These are phyloP conservation scores for Trachymyrmex cornetzi DNA, from an alignment of 1,140 invertebrate genomes.

Conservation along the genomic window DNA sequence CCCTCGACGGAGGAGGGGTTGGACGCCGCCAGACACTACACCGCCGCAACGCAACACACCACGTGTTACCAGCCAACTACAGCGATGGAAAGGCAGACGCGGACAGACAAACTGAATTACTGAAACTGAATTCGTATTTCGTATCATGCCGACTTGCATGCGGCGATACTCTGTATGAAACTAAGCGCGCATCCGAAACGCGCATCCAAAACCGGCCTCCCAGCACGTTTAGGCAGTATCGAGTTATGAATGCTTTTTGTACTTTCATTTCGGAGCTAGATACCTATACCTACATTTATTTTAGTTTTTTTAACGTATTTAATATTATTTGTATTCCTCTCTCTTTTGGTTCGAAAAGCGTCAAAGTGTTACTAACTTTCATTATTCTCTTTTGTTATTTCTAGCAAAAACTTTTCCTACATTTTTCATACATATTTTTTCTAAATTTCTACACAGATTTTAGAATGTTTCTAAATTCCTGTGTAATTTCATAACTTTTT, in stretches of 20 bases:
- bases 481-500: no score
- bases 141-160: conserved; percentile 61
- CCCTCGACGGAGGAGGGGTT: background rate
- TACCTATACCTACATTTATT: background rate
- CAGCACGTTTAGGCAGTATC: background rate
- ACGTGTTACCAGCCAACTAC: background rate
- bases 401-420: no score
- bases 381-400: no score
- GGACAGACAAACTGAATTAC: conserved; percentile 5
- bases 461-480: no score
- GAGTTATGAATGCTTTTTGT: background rate
- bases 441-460: no score
- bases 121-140: conserved; percentile 42
- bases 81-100: background rate
- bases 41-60: background rate
- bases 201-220: background rate
- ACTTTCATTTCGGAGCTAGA: background rate
- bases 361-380: no score
- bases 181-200: conserved; percentile 16
- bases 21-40: background rate
- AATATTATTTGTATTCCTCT: no score
- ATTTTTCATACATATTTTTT: no score
- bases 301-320: background rate
- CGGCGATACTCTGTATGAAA: conserved; percentile 23
- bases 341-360: no score